phyloP scores from a whole-genome alignment of 2,888 invertebrate genomes.

The Heliconius cydno region DNA sequence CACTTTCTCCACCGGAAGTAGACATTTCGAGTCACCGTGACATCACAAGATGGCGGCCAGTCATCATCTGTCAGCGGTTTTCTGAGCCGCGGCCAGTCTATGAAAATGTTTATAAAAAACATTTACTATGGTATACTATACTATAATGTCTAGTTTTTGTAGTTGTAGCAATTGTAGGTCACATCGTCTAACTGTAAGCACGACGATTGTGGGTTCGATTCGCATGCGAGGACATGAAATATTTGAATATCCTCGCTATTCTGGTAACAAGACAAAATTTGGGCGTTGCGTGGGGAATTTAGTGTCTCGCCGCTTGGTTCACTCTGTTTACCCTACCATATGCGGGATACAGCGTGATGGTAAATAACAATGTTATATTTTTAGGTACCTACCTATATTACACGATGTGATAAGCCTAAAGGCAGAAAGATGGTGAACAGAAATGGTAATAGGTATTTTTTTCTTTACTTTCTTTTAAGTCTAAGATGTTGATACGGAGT shows the following conservation, averaged over 20 bases:
- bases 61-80: conserved; percentile 52
- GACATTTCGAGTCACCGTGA: conserved; percentile 47
- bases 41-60: conserved; percentile 54
- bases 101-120: conserved; percentile 27
- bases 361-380: background rate
- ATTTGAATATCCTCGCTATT: background rate
- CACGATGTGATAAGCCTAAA: too few species aligned
- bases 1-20: conserved; percentile 45
- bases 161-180: background rate
- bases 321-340: background rate
- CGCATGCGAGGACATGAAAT: background rate
- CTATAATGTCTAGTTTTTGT: background rate
- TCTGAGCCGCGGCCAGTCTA: conserved; percentile 8
- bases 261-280: background rate
- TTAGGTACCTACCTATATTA: background rate
- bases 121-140: background rate
- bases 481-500: too few species aligned
- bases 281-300: too few species aligned
- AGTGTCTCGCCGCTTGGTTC: background rate
- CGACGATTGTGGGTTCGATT: background rate
- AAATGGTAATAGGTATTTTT: too few species aligned
- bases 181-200: background rate
- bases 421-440: too few species aligned
- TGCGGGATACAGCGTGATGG: background rate
- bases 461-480: too few species aligned